A percentile compares a stretch with the other conserved stretches of the same genome.
These are phyloP conservation scores for Acipenser ruthenus DNA, from an alignment of 2,797 vertebrate genomes.

Conservation along the genomic window DNA sequence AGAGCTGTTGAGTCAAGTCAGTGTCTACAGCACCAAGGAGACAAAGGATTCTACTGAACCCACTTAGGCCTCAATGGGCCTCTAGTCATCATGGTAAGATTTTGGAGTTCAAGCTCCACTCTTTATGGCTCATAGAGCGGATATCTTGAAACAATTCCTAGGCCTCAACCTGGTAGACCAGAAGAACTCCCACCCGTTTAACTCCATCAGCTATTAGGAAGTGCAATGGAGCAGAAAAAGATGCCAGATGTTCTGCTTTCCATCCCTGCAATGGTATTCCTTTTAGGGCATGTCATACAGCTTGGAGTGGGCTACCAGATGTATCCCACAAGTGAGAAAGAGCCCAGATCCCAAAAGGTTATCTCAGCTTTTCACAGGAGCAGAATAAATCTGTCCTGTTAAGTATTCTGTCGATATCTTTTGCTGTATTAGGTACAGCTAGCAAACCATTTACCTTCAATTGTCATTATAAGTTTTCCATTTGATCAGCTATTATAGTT, in stretches of 20 bases:
- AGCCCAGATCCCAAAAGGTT: conserved; percentile 3
- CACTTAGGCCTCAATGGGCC: neutral
- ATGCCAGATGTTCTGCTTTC: conserved; percentile 7
- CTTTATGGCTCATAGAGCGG: neutral
- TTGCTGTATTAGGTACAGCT: too few species aligned
- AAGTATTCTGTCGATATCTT: neutral
- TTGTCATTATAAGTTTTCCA: neutral
- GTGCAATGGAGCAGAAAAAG: conserved; percentile 9
- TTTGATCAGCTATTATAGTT: neutral
- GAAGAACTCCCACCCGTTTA: conserved; percentile 3
- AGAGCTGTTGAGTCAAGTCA: neutral
- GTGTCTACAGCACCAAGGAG: neutral
- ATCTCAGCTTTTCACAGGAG: neutral
- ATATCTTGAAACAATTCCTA: conserved; percentile 3
- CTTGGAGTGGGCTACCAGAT: conserved; percentile 1
- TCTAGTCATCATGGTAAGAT: neutral
- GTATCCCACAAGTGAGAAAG: neutral
- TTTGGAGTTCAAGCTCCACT: neutral
- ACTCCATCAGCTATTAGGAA: conserved; percentile 9
- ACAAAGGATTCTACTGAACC: neutral
- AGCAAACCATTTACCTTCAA: too few species aligned
- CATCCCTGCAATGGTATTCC: neutral
- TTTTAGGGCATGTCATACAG: neutral
- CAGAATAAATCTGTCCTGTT: neutral
- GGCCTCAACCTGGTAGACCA: conserved; percentile 5